Conservation (phyloP, 2,888 invertebrate genomes). For the Lithophane semibrunnea region DNA sequence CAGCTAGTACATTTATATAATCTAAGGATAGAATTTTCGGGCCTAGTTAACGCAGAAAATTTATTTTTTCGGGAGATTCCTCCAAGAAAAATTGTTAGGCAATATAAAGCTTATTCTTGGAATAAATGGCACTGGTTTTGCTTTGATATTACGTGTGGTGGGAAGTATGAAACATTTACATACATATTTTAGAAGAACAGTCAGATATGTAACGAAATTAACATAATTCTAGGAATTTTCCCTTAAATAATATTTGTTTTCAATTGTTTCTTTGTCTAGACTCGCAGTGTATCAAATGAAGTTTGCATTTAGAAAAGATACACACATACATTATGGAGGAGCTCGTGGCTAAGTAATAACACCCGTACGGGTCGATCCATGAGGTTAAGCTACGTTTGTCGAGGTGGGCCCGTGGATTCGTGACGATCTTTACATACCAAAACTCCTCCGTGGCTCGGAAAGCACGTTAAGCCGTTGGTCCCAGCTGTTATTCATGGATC, state of each 20-base stretch:
- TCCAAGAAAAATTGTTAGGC: constrained; percentile 12
- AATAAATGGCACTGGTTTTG: constrained; percentile 37
- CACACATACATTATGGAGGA: not conserved
- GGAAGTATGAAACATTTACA: constrained; percentile 25
- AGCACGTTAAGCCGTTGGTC: no score
- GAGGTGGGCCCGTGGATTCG: no score
- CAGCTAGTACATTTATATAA: no score
- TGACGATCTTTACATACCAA: no score
- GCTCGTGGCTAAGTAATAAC: no score
- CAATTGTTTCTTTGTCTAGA: no score
- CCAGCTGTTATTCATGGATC: no score
- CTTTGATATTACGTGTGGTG: constrained; percentile 32
- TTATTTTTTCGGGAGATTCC: not conserved
- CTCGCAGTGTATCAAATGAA: not conserved
- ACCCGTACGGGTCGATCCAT: no score
- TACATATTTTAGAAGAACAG: constrained; percentile 33
- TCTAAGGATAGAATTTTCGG: not conserved
- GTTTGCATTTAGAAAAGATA: not conserved
- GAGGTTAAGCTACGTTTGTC: no score
- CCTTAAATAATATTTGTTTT: no score
- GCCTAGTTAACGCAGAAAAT: not conserved
- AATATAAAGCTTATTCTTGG: constrained; percentile 20
- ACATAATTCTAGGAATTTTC: constrained; percentile 4
- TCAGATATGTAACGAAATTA: constrained; percentile 19
- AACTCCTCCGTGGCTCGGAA: no score